These are phyloP conservation scores for Paedocypris sp. DNA, from an alignment of 2,113 vertebrate species.

Conservation along the genomic window DNA sequence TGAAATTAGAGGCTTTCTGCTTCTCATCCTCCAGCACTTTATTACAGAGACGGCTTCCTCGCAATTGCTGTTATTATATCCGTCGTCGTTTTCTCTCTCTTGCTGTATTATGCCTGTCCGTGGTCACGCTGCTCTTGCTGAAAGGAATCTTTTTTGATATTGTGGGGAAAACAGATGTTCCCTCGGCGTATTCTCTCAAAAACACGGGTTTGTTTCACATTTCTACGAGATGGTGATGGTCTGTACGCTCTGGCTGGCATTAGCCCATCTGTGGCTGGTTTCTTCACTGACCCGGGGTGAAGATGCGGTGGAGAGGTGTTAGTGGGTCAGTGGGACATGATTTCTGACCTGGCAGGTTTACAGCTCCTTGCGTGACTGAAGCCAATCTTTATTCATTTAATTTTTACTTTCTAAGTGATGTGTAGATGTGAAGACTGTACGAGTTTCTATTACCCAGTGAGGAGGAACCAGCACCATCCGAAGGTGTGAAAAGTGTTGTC, in stretches of 20 bases:
- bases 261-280: not conserved
- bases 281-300: not conserved
- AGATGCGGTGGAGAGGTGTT: not conserved
- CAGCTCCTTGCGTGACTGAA: not conserved
- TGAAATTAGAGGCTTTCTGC: conserved; percentile 28
- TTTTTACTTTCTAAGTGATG: not conserved
- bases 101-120: not conserved
- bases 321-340: conserved; percentile 21
- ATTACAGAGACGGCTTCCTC: conserved; percentile 26
- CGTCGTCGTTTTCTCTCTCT: not conserved
- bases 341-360: not conserved
- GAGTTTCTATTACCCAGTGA: too few relatives aligned
- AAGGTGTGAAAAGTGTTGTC: too few relatives aligned
- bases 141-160: too few relatives aligned
- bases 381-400: too few relatives aligned
- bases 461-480: too few relatives aligned
- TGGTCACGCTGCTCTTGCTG: too few relatives aligned
- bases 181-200: too few relatives aligned
- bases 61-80: conserved; percentile 26
- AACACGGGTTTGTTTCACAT: too few relatives aligned
- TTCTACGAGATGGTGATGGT: too few relatives aligned
- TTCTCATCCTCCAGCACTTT: conserved; percentile 20
- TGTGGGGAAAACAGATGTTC: too few relatives aligned
- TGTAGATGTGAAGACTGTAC: too few relatives aligned
- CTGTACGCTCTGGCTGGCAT: too few relatives aligned